Evolutionary conservation across 2,888 invertebrate species (phyloP).

Genomic region (Toxonevra muliebris): DNA sequence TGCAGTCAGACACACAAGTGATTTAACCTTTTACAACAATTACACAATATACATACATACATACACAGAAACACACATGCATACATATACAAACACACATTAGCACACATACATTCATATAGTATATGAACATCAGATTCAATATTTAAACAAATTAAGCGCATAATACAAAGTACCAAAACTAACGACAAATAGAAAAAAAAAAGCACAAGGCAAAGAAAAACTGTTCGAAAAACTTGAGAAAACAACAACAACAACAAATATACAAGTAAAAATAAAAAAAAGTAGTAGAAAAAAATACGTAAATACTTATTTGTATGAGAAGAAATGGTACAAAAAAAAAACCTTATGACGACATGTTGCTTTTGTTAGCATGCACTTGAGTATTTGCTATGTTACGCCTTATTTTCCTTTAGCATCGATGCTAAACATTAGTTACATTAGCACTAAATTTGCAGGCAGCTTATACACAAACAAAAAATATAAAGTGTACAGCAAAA

Average conservation of each 20-base stretch:
- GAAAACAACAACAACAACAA: constrained; percentile 3
- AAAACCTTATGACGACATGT: too few relatives aligned
- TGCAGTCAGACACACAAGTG: background rate
- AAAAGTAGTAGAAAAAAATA: background rate
- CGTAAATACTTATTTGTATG: too few relatives aligned
- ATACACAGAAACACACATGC: constrained; percentile 7
- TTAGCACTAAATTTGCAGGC: too few relatives aligned
- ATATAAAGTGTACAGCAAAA: too few relatives aligned
- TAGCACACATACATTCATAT: background rate
- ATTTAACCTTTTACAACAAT: background rate
- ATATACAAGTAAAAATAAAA: background rate
- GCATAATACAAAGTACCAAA: constrained; percentile 11
- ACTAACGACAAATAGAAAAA: background rate
- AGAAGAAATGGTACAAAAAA: too few relatives aligned
- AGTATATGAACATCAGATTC: constrained; percentile 6
- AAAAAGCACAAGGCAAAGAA: background rate
- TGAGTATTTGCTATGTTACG: too few relatives aligned
- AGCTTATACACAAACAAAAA: too few relatives aligned
- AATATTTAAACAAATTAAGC: constrained; percentile 32
- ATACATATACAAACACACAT: background rate
- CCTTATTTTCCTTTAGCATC: too few relatives aligned
- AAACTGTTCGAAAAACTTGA: background rate
- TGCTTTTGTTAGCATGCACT: too few relatives aligned
- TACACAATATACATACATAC: background rate
- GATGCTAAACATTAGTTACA: too few relatives aligned